Base-by-base conservation (phyloP, 2,888 invertebrate species). In the Eupithecia subfuscata region DNA sequence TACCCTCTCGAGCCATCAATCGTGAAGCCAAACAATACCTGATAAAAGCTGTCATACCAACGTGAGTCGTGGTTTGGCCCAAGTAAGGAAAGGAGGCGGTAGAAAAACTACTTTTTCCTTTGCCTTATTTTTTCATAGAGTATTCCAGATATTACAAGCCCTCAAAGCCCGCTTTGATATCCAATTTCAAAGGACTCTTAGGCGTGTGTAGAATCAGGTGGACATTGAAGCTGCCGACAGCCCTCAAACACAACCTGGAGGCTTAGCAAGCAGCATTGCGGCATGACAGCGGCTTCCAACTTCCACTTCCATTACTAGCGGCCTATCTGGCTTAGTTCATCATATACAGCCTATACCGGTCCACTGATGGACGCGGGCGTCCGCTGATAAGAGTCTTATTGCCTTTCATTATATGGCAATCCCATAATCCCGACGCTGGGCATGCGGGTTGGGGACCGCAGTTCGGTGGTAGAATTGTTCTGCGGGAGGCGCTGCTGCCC, bases 21-120 rank as follows among this genome's bases (percentile, higher is more conserved):
- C 90, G 89, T 86, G 85, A 90, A 91, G 88, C 89, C 89, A 91
- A 92, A 92, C 91, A 92, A 91, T 91, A 90, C 89, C 88, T 90
- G 91, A 91, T 92, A 91, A 91, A 91, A 91, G 89, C 89, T 85
- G 89, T 90, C 91, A 90, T 90, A 90, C 90, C 90, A 90, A 91
- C 87, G 87, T 85, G 87, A 88, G 85, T 87, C 85, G 84, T 82
- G 82, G 73, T 71, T 52, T 78, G 84, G 82, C 68, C n/a, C 82
- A 88, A 86, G 82, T 70, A 18, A 79, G 9, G 69, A 67, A 73
- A 77, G 72, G n/a, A 37, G 22, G 68, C 43, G 43, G 9, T 14
- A 16, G 30, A 30, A 30, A 64, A 30, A 16, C 63, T 25, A 52
- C 18, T 52, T n/a, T 48, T 48, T 48, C 16, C 6, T 16, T 63